Conservation (phyloP, 2,113 vertebrate genomes). For the zebrafish (Danio rerio) region DNA sequence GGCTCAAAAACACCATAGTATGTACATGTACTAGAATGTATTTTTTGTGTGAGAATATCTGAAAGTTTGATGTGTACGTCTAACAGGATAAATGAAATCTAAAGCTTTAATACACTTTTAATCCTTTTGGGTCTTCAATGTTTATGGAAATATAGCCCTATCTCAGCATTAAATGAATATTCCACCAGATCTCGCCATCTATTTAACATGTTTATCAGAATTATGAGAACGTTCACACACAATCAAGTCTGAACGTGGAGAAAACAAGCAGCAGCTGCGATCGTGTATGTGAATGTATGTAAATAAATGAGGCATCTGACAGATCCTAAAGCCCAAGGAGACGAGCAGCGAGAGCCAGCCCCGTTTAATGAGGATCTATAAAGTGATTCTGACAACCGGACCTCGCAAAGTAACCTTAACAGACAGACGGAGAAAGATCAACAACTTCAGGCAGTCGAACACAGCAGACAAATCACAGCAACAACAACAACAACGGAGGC, state of each 20-base stretch:
- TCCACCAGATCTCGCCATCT: background rate
- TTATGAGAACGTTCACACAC: background rate
- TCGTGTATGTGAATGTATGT: conserved; percentile 6
- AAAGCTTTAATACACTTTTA: no score
- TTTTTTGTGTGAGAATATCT: no score
- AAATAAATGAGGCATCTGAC: conserved; percentile 24
- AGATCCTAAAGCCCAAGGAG: background rate
- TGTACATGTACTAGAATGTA: no score
- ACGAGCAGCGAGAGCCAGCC: conserved; percentile 4
- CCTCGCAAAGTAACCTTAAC: conserved; percentile 3
- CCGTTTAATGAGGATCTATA: conserved; percentile 42
- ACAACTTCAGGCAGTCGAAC: conserved; percentile 10
- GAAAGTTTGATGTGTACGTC: no score
- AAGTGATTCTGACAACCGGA: conserved; percentile 26
- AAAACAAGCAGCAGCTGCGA: conserved; percentile 11
- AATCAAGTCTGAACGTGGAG: background rate
- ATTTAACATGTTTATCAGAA: background rate
- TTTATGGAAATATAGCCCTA: background rate
- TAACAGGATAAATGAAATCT: no score
- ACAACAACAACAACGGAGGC: background rate
- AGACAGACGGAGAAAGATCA: conserved; percentile 33
- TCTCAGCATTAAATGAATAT: background rate
- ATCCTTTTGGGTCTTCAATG: background rate
- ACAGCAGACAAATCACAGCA: background rate
- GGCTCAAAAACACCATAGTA: no score